Conservation (phyloP, 2,888 invertebrate genomes). For the Ochropleura leucogaster region DNA sequence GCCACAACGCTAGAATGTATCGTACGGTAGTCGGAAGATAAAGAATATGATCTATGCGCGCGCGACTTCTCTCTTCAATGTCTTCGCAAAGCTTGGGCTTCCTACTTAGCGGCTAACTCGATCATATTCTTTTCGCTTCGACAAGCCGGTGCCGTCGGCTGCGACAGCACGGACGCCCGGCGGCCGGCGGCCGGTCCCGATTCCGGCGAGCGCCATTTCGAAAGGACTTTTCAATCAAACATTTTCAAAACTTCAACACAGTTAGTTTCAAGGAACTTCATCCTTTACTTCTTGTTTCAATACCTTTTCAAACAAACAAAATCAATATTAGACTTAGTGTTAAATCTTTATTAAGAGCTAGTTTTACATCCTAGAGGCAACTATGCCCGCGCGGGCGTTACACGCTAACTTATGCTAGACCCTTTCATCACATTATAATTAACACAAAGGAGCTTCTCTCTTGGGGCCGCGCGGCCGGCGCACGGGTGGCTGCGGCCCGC, state of each 20-base stretch:
- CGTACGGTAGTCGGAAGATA: conserved; percentile 74
- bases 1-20: conserved; percentile 67
- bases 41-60: conserved; percentile 86
- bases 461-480: conserved; percentile 63
- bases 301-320: conserved; percentile 96
- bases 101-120: conserved; percentile 77
- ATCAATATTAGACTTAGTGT: conserved; percentile 92
- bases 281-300: conserved; percentile 96
- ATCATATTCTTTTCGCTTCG: conserved; percentile 89
- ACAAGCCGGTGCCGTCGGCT: conserved; percentile 80
- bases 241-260: conserved; percentile 90
- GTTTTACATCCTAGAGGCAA: conserved; percentile 87
- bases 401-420: conserved; percentile 84
- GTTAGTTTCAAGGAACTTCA: conserved; percentile 92
- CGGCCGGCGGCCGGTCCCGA: conserved; percentile 80
- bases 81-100: conserved; percentile 82
- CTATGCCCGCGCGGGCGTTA: conserved; percentile 79
- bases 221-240: conserved; percentile 88
- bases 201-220: conserved; percentile 86
- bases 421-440: conserved; percentile 74
- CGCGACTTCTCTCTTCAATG: conserved; percentile 82
- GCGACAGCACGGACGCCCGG: conserved; percentile 72
- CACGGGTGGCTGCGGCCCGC: conserved; percentile 60
- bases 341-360: conserved; percentile 88
- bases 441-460: conserved; percentile 67